Percentiles rank a stretch among this genome's conserved stretches.
phyloP scores from a whole-genome alignment of 2,888 invertebrate species.

The Hemicrepidius hirtus region DNA sequence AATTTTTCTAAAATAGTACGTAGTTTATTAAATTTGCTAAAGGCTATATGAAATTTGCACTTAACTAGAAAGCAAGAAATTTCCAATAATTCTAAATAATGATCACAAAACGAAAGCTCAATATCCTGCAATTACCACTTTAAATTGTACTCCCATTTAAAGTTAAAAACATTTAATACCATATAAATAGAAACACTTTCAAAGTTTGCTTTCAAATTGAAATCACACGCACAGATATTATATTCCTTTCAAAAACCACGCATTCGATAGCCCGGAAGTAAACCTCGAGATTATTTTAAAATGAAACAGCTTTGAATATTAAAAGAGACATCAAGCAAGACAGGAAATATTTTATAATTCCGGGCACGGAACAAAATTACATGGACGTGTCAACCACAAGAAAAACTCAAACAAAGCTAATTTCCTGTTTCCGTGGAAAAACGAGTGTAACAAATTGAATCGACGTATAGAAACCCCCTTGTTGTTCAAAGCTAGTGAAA shows the following conservation, averaged over 20 bases:
- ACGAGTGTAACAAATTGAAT: constrained; percentile 27
- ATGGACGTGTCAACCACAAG: constrained; percentile 9
- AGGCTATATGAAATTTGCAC: no score
- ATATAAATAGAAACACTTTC: no score
- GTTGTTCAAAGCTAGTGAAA: constrained; percentile 15
- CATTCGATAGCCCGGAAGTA: no score
- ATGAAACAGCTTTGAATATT: no score
- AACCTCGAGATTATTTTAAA: no score
- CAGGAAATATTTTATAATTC: constrained; percentile 6
- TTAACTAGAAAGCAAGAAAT: not conserved
- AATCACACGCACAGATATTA: no score
- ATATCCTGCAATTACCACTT: not conserved
- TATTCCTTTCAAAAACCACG: no score
- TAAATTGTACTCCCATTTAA: no score
- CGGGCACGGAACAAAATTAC: constrained; percentile 5
- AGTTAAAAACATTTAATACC: no score
- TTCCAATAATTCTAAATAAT: not conserved
- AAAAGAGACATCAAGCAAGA: not conserved
- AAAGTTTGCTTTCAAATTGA: no score
- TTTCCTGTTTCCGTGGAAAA: constrained; percentile 38
- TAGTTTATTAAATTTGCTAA: no score
- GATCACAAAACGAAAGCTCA: not conserved
- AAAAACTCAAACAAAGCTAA: constrained; percentile 18
- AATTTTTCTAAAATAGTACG: no score
- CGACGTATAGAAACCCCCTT: constrained; percentile 19